phyloP scores from a whole-genome alignment of 2,797 vertebrate genomes.

The Danio choprae region DNA sequence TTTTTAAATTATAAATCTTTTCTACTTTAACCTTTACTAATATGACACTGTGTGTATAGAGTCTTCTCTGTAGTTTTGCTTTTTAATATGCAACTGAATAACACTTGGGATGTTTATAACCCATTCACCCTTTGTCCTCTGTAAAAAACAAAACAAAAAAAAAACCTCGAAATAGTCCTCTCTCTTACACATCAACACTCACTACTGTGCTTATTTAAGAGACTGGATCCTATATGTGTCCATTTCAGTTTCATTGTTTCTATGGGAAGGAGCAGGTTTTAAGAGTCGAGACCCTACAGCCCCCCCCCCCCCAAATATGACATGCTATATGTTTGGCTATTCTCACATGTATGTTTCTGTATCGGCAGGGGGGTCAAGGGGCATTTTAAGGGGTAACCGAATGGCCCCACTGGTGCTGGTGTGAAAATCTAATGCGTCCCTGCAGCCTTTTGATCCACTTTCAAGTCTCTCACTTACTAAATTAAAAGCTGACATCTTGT shows the following conservation, averaged over 20 bases:
- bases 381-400: conserved; percentile 75
- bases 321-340: conserved; percentile 74
- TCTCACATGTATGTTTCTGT: conserved; percentile 80
- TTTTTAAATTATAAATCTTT: background rate
- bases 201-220: conserved; percentile 69
- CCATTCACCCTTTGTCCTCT: conserved; percentile 50
- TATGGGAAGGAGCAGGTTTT: conserved; percentile 76
- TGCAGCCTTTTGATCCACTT: conserved; percentile 28
- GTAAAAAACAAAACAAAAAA: conserved; percentile 51
- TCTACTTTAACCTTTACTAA: background rate
- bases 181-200: background rate
- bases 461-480: conserved; percentile 70
- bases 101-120: conserved; percentile 31
- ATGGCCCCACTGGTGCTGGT: conserved; percentile 76
- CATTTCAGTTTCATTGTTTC: conserved; percentile 83
- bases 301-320: conserved; percentile 69
- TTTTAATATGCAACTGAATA: conserved; percentile 34
- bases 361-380: conserved; percentile 59
- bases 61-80: background rate
- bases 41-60: no score
- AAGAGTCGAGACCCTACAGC: conserved; percentile 70
- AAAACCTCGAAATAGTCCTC: conserved; percentile 48
- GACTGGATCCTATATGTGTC: conserved; percentile 55
- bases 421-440: conserved; percentile 75
- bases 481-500: conserved; percentile 76